phyloP scores from a whole-genome alignment of 1,140 invertebrate species.

The Thaumetopoea pityocampa region DNA sequence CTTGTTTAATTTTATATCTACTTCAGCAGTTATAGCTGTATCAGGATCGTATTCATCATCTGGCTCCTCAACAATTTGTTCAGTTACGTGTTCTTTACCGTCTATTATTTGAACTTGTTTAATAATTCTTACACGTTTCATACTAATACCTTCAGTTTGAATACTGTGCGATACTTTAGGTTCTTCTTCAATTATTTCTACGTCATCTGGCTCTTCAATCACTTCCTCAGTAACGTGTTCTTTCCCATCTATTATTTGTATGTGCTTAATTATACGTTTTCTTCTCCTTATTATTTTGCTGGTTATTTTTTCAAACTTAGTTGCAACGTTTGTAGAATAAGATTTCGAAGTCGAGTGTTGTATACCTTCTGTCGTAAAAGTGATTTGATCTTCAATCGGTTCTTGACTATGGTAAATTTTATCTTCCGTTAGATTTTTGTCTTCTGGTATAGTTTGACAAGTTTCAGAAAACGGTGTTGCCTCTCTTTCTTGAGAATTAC shows the following conservation, averaged over 20 bases:
- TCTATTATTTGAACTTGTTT: conserved; percentile 84
- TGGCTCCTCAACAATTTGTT: conserved; percentile 83
- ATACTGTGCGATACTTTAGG: conserved; percentile 34
- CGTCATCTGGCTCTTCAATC: conserved; percentile 83
- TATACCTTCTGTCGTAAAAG: conserved; percentile 19
- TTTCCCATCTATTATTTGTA: conserved; percentile 87
- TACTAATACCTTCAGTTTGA: conserved; percentile 63
- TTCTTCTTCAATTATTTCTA: conserved; percentile 53
- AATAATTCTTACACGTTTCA: conserved; percentile 80
- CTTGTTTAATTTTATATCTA: conserved; percentile 20
- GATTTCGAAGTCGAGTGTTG: conserved; percentile 35
- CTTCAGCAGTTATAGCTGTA: conserved; percentile 24
- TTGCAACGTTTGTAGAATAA: conserved; percentile 77
- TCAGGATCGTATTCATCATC: conserved; percentile 69
- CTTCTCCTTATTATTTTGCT: conserved; percentile 77
- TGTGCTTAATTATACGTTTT: conserved; percentile 82
- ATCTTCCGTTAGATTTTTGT: conserved; percentile 32
- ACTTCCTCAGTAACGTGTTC: conserved; percentile 84
- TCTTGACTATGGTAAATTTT: conserved; percentile 17
- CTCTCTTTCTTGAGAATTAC: conserved; percentile 17
- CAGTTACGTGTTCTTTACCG: conserved; percentile 83
- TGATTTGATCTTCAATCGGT: conserved; percentile 22
- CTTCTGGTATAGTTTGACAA: conserved; percentile 11
- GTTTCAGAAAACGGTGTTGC: conserved; percentile 22
- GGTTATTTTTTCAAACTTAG: conserved; percentile 85